Percentiles rank a stretch among this genome's conserved stretches.
Evolutionary conservation across 2,888 invertebrate genomes (phyloP).

Genomic region (Ephialtes manifestator): DNA sequence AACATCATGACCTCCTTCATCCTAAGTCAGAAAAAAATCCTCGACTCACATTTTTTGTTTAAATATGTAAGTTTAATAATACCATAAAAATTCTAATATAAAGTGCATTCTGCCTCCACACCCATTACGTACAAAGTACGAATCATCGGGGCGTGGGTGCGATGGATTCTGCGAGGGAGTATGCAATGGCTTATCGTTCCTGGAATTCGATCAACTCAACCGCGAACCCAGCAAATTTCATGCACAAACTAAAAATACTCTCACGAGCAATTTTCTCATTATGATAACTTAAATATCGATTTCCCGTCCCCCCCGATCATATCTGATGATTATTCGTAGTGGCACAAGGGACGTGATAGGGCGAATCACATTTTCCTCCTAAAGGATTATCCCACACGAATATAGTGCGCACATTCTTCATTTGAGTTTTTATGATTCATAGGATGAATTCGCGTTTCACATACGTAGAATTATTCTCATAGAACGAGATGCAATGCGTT

Average conservation of each 20-base stretch:
- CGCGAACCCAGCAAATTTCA: not conserved
- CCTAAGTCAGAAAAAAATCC: too few species aligned
- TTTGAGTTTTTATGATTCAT: not conserved
- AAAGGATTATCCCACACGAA: not conserved
- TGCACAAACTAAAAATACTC: not conserved
- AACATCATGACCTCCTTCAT: too few species aligned
- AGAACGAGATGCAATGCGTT: slow-evolving; percentile 68
- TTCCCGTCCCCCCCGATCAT: not conserved
- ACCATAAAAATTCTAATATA: not conserved
- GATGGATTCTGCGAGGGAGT: not conserved
- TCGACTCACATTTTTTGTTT: too few species aligned
- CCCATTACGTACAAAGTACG: not conserved
- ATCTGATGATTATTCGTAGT: not conserved
- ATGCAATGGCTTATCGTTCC: slow-evolving; percentile 6
- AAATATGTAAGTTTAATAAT: too few species aligned
- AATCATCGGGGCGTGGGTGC: slow-evolving; percentile 10
- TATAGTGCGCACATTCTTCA: not conserved
- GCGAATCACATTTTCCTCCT: not conserved
- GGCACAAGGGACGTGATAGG: slow-evolving; percentile 36
- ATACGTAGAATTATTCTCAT: not conserved
- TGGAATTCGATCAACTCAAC: not conserved
- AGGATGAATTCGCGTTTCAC: not conserved
- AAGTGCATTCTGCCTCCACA: not conserved
- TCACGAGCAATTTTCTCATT: not conserved
- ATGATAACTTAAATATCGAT: not conserved